These are phyloP conservation scores for Oncorhynchus nerka DNA, from an alignment of 2,113 vertebrate genomes.

Conservation along the genomic window DNA sequence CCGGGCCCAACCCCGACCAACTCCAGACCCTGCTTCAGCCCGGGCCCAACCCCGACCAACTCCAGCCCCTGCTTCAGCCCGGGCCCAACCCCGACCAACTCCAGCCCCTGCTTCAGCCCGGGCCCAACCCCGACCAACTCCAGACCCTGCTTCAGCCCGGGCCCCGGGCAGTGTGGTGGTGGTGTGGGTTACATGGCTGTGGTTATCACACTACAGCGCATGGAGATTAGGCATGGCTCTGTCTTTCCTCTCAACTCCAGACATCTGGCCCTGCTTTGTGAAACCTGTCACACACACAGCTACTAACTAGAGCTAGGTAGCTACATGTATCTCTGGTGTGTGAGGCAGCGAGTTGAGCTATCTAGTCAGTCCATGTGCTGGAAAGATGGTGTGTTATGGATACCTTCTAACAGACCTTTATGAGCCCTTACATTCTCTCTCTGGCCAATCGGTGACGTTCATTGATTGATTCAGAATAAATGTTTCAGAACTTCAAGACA, in stretches of 20 bases:
- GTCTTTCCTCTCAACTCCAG: conserved; percentile 55
- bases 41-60: background rate
- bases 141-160: too few species aligned
- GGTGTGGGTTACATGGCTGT: conserved; percentile 41
- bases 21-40: too few species aligned
- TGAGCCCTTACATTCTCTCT: background rate
- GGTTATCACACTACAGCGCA: conserved; percentile 46
- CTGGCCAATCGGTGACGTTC: background rate
- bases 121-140: background rate
- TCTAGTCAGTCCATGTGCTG: background rate
- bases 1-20: background rate
- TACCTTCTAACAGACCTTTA: background rate
- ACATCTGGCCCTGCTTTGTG: conserved; percentile 45
- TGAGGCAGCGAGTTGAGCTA: background rate
- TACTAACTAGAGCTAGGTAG: too few species aligned
- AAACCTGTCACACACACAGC: conserved; percentile 6
- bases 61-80: too few species aligned
- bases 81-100: background rate
- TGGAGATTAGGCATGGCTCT: conserved; percentile 60
- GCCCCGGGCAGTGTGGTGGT: conserved; percentile 35
- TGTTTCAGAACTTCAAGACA: too few species aligned
- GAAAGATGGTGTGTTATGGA: background rate
- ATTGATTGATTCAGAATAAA: background rate
- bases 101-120: too few species aligned
- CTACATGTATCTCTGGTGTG: background rate